These are phyloP conservation scores for Illadopsis cleaveri DNA, from an alignment of 2,113 vertebrate genomes.

Conservation along the genomic window DNA sequence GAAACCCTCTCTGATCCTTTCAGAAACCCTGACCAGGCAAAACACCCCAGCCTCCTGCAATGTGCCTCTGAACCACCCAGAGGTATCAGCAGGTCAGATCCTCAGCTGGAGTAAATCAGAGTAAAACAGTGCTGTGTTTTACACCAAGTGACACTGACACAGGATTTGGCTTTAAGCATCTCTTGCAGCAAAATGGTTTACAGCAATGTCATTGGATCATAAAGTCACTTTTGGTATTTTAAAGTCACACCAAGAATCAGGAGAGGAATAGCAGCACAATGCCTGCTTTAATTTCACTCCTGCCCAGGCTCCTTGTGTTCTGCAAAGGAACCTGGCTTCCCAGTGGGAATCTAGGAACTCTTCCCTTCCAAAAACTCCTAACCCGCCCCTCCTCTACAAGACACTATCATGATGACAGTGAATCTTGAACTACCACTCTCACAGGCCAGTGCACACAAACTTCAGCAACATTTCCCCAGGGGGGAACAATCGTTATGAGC, in stretches of 20 bases:
- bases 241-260: background rate
- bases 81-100: background rate
- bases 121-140: background rate
- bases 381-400: background rate
- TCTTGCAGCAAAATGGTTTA: background rate
- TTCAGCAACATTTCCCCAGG: background rate
- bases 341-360: background rate
- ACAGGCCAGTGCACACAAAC: background rate
- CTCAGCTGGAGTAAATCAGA: background rate
- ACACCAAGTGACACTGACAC: background rate
- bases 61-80: background rate
- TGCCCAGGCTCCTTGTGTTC: background rate
- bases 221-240: background rate
- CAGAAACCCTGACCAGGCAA: background rate
- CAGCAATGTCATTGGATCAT: background rate
- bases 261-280: background rate
- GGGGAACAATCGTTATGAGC: background rate
- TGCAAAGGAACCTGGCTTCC: background rate
- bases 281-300: background rate
- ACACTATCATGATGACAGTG: background rate
- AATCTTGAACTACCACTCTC: background rate
- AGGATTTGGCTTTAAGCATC: background rate
- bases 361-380: rapidly evolving
- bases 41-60: background rate
- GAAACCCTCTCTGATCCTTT: background rate